Conservation (phyloP, 30 jellyfish, hydroid and myxozoan genomes). For the Turritopsis rubra region DNA sequence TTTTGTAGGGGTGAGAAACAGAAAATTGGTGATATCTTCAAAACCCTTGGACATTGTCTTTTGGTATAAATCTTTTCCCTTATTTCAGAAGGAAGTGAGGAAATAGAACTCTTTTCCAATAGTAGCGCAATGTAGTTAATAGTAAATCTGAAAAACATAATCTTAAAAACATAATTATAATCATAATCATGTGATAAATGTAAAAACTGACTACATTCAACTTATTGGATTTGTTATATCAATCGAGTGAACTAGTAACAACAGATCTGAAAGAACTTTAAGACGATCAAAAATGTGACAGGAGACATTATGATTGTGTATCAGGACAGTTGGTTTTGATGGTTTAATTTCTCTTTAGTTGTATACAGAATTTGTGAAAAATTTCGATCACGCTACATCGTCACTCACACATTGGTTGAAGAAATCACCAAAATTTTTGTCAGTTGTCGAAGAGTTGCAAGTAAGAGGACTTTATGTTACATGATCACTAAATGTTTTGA, state of each 20-base stretch:
- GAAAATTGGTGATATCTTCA: slow-evolving; percentile 94
- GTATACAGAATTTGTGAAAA: slow-evolving; percentile 76
- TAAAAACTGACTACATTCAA: too few relatives aligned
- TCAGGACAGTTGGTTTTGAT: neutral
- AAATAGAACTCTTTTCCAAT: neutral
- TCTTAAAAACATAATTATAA: too few relatives aligned
- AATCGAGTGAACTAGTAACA: too few relatives aligned
- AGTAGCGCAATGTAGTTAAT: too few relatives aligned
- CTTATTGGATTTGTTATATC: too few relatives aligned
- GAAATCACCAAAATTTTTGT: slow-evolving; percentile 80
- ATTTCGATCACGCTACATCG: slow-evolving; percentile 79
- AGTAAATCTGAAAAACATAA: too few relatives aligned
- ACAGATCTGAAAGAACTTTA: too few relatives aligned
- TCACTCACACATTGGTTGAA: slow-evolving; percentile 71
- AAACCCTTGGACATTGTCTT: slow-evolving; percentile 80
- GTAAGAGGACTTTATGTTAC: slow-evolving; percentile 11
- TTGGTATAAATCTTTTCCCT: too few relatives aligned
- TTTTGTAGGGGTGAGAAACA: slow-evolving; percentile 56
- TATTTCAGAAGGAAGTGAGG: neutral
- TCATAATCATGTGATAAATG: too few relatives aligned
- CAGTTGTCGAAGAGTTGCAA: slow-evolving; percentile 76
- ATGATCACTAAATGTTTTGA: neutral
- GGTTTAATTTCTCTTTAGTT: slow-evolving; percentile 39
- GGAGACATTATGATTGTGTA: too few relatives aligned
- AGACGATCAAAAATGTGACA: too few relatives aligned